These are phyloP conservation scores for Regulus satrapa DNA, from an alignment of 2,113 vertebrate species.

Conservation along the genomic window DNA sequence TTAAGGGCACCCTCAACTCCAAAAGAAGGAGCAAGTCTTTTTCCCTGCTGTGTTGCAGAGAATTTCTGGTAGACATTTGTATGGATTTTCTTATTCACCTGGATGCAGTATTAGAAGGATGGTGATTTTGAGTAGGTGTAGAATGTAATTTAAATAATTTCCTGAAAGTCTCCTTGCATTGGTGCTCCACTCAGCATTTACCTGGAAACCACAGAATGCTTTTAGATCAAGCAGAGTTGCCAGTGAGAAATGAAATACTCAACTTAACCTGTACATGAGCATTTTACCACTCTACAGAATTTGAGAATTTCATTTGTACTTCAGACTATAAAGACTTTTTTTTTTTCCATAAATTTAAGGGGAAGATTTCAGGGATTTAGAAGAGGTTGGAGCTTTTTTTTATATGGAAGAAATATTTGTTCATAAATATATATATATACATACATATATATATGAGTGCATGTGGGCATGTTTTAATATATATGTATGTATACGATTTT, in stretches of 20 bases:
- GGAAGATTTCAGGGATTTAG: slow-evolving; percentile 72
- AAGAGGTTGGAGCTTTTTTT: slow-evolving; percentile 67
- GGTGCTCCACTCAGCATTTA: slow-evolving; percentile 17
- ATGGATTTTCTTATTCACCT: background rate
- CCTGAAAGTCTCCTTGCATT: slow-evolving; percentile 17
- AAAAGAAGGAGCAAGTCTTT: background rate
- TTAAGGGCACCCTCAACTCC: background rate
- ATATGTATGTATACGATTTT: slow-evolving; percentile 61
- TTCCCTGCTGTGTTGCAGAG: background rate
- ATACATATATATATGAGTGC: slow-evolving; percentile 28
- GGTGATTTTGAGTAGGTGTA: slow-evolving; percentile 1
- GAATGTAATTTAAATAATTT: slow-evolving; percentile 21
- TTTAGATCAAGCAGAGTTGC: background rate
- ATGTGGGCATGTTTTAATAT: background rate
- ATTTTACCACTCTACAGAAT: background rate
- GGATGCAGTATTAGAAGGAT: background rate
- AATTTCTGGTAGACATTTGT: background rate
- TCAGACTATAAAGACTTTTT: background rate
- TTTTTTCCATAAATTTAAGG: slow-evolving; percentile 35
- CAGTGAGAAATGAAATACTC: background rate
- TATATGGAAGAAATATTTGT: slow-evolving; percentile 59
- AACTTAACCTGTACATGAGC: background rate
- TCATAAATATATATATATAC: slow-evolving; percentile 54
- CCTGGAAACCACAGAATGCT: background rate
- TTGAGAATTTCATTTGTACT: background rate